Conservation (phyloP, 1,140 invertebrate species). For the Brachionus asplanchnoidis region DNA sequence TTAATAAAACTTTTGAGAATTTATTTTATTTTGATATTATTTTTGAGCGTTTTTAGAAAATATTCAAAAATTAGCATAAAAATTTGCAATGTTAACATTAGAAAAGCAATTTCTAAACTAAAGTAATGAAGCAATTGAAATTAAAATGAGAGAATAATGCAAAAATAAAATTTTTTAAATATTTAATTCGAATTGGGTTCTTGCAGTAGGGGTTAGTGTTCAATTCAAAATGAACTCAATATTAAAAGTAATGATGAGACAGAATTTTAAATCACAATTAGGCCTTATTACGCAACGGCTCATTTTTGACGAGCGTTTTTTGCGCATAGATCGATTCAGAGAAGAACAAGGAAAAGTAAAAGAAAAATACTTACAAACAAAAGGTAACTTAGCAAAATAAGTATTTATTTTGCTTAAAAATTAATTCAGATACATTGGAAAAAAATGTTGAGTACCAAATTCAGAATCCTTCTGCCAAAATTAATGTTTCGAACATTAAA, state of each 20-base stretch:
- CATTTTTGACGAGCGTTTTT: conserved; percentile 19
- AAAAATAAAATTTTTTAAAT: neutral
- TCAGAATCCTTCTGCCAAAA: neutral
- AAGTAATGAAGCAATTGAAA: neutral
- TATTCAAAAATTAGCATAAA: neutral
- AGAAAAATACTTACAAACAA: conserved; percentile 3
- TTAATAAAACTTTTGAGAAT: too few species aligned
- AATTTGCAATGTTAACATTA: conserved; percentile 25
- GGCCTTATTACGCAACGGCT: neutral
- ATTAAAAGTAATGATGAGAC: conserved; percentile 2
- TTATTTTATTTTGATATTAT: neutral
- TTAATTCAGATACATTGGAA: neutral
- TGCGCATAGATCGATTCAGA: neutral
- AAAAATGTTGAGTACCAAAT: neutral
- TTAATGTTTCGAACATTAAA: conserved; percentile 5
- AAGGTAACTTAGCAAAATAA: neutral
- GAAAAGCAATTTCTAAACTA: neutral
- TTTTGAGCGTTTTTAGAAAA: conserved; percentile 6
- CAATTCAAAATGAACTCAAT: neutral
- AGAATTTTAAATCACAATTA: neutral
- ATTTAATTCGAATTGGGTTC: neutral
- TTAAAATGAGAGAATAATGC: neutral
- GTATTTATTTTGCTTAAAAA: neutral
- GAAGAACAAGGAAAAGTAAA: neutral
- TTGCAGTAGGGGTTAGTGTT: neutral